Evolutionary conservation across 2,888 invertebrate genomes (phyloP).

Genomic region (Papilio protenor): DNA sequence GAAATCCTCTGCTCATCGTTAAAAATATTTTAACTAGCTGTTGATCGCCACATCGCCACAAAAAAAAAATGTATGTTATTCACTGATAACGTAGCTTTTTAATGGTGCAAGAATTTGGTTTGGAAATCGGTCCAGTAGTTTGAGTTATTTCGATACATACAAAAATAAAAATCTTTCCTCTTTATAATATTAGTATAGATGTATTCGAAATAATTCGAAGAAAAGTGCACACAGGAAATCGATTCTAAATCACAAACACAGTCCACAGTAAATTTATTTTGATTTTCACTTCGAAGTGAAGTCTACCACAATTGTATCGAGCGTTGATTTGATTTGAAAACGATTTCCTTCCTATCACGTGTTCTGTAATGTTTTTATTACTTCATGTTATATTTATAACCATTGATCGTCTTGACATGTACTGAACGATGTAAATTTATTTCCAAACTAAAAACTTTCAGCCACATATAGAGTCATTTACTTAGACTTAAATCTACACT

Average conservation of each 20-base stretch:
- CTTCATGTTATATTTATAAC: not conserved
- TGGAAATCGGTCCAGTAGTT: too few relatives aligned
- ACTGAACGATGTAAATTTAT: not conserved
- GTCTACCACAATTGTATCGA: conserved; percentile 32
- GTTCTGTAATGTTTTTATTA: conserved; percentile 3
- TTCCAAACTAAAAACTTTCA: not conserved
- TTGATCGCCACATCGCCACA: too few relatives aligned
- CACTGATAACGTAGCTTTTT: too few relatives aligned
- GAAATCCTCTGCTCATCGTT: too few relatives aligned
- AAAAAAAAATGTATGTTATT: too few relatives aligned
- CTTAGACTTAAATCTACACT: too few relatives aligned
- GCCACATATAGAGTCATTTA: too few relatives aligned
- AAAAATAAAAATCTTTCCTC: too few relatives aligned
- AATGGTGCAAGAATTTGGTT: too few relatives aligned
- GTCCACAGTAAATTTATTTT: not conserved
- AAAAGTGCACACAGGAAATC: conserved; percentile 1
- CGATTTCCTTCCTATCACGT: conserved; percentile 23
- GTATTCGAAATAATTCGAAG: not conserved
- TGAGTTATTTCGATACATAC: too few relatives aligned
- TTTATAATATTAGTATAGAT: too few relatives aligned
- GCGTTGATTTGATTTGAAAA: conserved; percentile 18
- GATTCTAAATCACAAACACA: not conserved
- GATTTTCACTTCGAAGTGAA: conserved; percentile 2
- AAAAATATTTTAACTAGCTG: too few relatives aligned
- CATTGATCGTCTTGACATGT: not conserved